A percentile compares a stretch with the other conserved stretches of the same genome.
phyloP scores from a whole-genome alignment of 2,797 vertebrate genomes.

The Fratercula arctica region DNA sequence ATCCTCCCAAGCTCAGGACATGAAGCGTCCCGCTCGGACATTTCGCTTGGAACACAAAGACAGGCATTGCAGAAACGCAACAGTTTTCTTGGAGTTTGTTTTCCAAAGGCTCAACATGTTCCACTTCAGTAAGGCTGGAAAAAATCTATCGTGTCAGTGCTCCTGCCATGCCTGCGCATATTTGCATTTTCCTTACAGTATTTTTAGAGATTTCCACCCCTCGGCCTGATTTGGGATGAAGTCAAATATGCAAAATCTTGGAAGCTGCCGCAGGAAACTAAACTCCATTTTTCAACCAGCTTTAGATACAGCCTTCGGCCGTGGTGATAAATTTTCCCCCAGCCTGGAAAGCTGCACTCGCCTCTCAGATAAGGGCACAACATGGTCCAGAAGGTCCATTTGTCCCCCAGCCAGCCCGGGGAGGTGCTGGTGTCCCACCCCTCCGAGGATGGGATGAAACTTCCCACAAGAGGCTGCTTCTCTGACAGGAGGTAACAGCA shows the following conservation, averaged over 20 bases:
- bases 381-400: neutral
- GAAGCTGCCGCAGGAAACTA: constrained; percentile 46
- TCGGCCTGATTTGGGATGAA: neutral
- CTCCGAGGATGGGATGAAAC: neutral
- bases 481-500: neutral
- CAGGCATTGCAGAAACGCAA: neutral
- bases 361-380: neutral
- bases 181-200: constrained; percentile 25
- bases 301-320: neutral
- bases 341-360: neutral
- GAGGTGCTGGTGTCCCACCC: neutral
- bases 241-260: constrained; percentile 53
- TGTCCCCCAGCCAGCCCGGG: neutral
- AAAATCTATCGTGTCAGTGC: neutral
- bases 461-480: neutral
- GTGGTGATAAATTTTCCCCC: neutral
- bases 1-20: neutral
- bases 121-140: neutral
- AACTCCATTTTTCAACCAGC: constrained; percentile 35
- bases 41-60: neutral
- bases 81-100: neutral
- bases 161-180: neutral
- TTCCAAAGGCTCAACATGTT: neutral
- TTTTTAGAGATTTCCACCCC: constrained; percentile 59
- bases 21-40: rapidly evolving